Base-by-base conservation (phyloP, 2,113 vertebrate genomes). In the Gobiocypris rarus region DNA sequence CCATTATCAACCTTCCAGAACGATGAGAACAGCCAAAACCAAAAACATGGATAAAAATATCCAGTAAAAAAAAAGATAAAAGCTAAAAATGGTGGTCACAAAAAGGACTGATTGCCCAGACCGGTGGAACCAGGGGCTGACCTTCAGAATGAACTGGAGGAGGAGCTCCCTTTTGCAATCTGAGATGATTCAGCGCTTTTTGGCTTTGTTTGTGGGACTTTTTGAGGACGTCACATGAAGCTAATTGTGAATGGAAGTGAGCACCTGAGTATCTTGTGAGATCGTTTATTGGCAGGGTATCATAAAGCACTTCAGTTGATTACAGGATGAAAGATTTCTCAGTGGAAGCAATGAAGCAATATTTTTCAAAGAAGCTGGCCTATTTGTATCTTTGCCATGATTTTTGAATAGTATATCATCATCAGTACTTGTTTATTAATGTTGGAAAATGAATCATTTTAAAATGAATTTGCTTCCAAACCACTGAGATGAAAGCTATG, bases 1-100 rank as follows among this genome's bases (percentile, higher is more conserved):
- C 98, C 0, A 94, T 98, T 48, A 96, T 99, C 73, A 96, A 97
- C 92, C 96, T 99, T 19, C 97, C 97, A 0, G 97, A 99, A 89
- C 95, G 97, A 92, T 99, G 97, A 98, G 26, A 24, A 73, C 22
- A 34, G 8, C 38, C 14, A n/a, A 17, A 31, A 83, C 15, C 50
- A 58, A 87, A 63, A 86, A 85, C 65, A 80, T 31, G 70, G 52
- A 75, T 85, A 83, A 31, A 80, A 80, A 48, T 41, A 65, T 69
- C 79, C 24, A 58, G 28, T n/a, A 84, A 50, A 84, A 61, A 52
- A 6, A 61, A 52, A 6, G 2, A 81, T 76, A 84, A 74, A 77
- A 84, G 83, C 86, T 86, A 74, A 79, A 61, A 71, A 81, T 87
- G 73, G 82, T 88, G 22, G 90, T 87, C 79, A 41, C 43, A 75